phyloP scores from a whole-genome alignment of 2,113 vertebrate genomes.

The Panthera leo region DNA sequence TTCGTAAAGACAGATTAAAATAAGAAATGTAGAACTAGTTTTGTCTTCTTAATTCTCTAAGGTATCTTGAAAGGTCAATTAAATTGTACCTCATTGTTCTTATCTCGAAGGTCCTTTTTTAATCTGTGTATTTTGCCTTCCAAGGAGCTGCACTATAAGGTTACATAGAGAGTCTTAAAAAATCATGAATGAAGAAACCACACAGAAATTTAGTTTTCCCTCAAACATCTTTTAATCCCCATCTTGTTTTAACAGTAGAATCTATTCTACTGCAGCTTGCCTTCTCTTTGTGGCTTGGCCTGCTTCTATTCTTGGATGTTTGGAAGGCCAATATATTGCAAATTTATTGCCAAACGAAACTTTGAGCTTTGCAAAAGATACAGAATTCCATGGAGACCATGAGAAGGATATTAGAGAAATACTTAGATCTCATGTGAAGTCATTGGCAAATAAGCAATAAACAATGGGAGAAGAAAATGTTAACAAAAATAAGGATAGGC shows the following conservation, averaged over 20 bases:
- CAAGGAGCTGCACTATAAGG: background rate
- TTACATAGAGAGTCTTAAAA: background rate
- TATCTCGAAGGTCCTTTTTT: background rate
- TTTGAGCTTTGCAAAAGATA: background rate
- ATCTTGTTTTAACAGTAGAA: background rate
- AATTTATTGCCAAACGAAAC: background rate
- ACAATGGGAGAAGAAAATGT: background rate
- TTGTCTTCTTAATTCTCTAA: background rate
- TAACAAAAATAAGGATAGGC: background rate
- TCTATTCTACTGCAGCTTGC: background rate
- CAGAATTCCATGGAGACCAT: background rate
- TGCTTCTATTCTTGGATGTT: background rate
- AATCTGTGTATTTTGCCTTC: background rate
- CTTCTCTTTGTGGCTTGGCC: background rate
- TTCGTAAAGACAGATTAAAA: conserved; percentile 19
- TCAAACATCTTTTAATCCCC: background rate
- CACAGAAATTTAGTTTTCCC: background rate
- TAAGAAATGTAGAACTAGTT: background rate
- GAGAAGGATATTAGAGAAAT: background rate
- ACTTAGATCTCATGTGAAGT: background rate
- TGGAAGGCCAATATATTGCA: background rate
- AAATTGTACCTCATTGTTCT: background rate
- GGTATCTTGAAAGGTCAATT: background rate
- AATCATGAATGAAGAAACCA: background rate
- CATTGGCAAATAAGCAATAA: background rate